Percentiles rank a stretch among this genome's conserved stretches.
phyloP scores from a whole-genome alignment of 2,888 invertebrate species.

The Abrostola tripartita region DNA sequence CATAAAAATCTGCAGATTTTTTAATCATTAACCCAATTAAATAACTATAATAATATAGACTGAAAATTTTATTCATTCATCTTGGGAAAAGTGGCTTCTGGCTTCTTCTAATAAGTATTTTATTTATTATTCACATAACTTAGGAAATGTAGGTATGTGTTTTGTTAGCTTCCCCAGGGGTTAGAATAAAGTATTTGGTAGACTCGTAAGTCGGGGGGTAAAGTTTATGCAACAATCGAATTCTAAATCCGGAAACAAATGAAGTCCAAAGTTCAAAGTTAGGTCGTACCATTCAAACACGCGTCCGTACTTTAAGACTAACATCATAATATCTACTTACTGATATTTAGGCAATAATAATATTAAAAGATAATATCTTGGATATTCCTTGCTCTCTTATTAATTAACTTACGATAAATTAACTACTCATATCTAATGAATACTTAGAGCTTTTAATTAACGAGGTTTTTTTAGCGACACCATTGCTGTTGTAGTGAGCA shows the following conservation, averaged over 20 bases:
- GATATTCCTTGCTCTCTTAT: conserved; percentile 85
- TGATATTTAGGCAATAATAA: conserved; percentile 70
- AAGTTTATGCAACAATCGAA: neutral
- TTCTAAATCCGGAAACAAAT: neutral
- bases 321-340: conserved; percentile 74
- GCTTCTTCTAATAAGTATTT: no score
- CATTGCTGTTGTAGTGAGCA: conserved; percentile 79
- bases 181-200: no score
- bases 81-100: no score
- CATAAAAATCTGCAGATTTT: no score
- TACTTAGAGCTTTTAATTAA: conserved; percentile 81
- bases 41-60: no score
- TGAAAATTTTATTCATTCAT: no score
- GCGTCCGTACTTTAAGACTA: conserved; percentile 74
- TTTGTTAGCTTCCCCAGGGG: no score
- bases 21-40: no score
- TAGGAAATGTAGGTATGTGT: no score
- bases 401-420: conserved; percentile 83
- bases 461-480: conserved; percentile 72
- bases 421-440: conserved; percentile 84
- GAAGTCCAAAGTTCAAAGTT: conserved; percentile 50
- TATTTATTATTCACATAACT: no score
- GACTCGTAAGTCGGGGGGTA: no score
- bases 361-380: conserved; percentile 84
- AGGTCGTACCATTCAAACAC: conserved; percentile 71